Base-by-base conservation (phyloP, 2,888 invertebrate genomes). In the Caenorhabditis sinica region DNA sequence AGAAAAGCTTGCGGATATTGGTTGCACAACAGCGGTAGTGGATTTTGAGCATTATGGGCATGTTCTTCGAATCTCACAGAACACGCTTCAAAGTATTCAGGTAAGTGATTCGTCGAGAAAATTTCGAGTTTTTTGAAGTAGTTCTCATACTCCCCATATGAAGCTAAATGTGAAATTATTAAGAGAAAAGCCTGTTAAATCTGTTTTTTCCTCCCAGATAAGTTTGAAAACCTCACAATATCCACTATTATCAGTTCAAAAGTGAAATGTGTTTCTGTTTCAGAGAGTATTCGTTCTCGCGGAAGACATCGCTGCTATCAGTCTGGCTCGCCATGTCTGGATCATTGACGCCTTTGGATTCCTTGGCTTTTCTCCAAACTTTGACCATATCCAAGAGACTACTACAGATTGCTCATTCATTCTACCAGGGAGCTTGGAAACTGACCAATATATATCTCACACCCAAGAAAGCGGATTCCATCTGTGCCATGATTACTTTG, bases 291-390 rank as follows among this genome's bases (percentile, higher is more conserved):
- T 88, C 53, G 79, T 88, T 49, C 61, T 88, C 0, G 63, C 88
- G 11, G 86, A 86, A 11, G 86, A 88, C 9, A 63, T 88, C 13
- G 71, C 73, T 20, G 61, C 71, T 28, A 66, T 88, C 13, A 84
- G 80, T 20, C 30, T 86, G 15, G 82, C 88, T 33, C 69, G 76
- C 13, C 81, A 85, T 63, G 74, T 88, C 20, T 86, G 86, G 86
- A 56, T 85, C 15, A 76, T 76, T 40, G 88, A 88, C 65, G 88
- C 75, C n/a, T 83, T 82, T 30, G 88, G 88, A 9, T 88, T 80
- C 30, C 40, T 88, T 15, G 75, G 79, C 33, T 88, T 88, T 30
- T 61, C 83, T 8, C 49, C 75, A n/a, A 49, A 80, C 15, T 69
- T 58, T 5, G 28, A 71, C 9, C 1, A 25, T 9, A 20, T 36